Evolutionary conservation across 2,113 vertebrate genomes (phyloP).

Genomic region (Tinamus guttatus): DNA sequence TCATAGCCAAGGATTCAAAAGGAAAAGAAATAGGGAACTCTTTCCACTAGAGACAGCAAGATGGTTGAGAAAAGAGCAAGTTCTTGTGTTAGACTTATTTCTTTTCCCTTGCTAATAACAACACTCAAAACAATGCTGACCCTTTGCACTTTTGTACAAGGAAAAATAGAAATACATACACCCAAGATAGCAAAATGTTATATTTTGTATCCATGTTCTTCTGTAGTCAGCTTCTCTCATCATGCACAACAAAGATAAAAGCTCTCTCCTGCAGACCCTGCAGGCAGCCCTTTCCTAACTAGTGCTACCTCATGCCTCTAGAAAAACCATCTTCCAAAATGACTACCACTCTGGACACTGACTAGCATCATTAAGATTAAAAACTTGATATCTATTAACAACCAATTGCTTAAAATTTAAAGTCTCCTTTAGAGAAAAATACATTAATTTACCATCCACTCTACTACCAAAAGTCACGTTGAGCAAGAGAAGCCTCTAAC

Average conservation of each 20-base stretch:
- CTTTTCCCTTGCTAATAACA: neutral
- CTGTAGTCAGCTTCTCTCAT: neutral
- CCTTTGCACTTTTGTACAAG: neutral
- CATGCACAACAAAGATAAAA: neutral
- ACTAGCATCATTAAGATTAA: neutral
- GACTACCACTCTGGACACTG: neutral
- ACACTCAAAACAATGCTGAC: neutral
- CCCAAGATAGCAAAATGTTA: neutral
- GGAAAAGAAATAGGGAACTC: neutral
- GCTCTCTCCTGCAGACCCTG: neutral
- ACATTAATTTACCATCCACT: neutral
- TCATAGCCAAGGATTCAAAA: neutral
- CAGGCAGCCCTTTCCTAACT: neutral
- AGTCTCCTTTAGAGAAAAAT: neutral
- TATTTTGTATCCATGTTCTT: too few relatives aligned
- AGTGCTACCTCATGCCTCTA: neutral
- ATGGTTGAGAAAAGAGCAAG: too few relatives aligned
- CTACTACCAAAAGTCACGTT: neutral
- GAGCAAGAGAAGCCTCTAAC: neutral
- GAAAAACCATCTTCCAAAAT: neutral
- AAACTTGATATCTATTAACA: neutral
- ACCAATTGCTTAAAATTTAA: neutral
- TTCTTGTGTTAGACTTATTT: too few relatives aligned
- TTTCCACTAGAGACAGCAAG: neutral
- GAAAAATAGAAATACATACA: neutral